Evolutionary conservation across 2,888 invertebrate genomes (phyloP), one percentile per base, ranked within the genome.

Genomic region (Quadriops clusia): DNA sequence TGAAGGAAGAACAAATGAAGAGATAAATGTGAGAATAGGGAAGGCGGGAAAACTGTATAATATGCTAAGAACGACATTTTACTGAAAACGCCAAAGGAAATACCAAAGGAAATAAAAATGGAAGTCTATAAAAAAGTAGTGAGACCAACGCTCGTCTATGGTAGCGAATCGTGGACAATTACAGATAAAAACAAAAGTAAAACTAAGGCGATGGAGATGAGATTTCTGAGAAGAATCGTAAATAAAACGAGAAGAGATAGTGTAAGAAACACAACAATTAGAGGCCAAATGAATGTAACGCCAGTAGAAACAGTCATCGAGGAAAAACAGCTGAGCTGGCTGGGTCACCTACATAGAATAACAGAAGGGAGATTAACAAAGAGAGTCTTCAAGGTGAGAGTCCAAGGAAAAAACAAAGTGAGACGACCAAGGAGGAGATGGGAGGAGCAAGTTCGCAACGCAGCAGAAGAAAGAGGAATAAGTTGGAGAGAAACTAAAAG

Each of bases 241-340:
- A n/a, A n/a, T n/a, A n/a, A n/a, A n/a, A n/a, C n/a, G n/a, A n/a
- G n/a, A n/a, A n/a, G n/a, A n/a, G n/a, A n/a, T n/a, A n/a, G n/a
- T n/a, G n/a, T n/a, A n/a, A n/a, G n/a, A n/a, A n/a, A n/a, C n/a
- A n/a, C n/a, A n/a, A n/a, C n/a, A n/a, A n/a, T n/a, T n/a, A n/a
- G n/a, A n/a, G n/a, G n/a, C n/a, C n/a, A n/a, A n/a, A n/a, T n/a
- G n/a, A n/a, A n/a, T n/a, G n/a, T n/a, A n/a, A n/a, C n/a, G n/a
- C n/a, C n/a, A n/a, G n/a, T n/a, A n/a, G n/a, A n/a, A n/a, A n/a
- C n/a, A n/a, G n/a, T n/a, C n/a, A n/a, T n/a, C n/a, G n/a, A n/a
- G n/a, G 20, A 24, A 32, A 32, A 4, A 17, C 16, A 37, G 31
- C 8, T 23, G 27, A 32, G 32, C 32, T 33, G 37, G 33, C 35